Conservation (phyloP, 2,113 vertebrate species). For the Hemibagrus wyckioides region DNA sequence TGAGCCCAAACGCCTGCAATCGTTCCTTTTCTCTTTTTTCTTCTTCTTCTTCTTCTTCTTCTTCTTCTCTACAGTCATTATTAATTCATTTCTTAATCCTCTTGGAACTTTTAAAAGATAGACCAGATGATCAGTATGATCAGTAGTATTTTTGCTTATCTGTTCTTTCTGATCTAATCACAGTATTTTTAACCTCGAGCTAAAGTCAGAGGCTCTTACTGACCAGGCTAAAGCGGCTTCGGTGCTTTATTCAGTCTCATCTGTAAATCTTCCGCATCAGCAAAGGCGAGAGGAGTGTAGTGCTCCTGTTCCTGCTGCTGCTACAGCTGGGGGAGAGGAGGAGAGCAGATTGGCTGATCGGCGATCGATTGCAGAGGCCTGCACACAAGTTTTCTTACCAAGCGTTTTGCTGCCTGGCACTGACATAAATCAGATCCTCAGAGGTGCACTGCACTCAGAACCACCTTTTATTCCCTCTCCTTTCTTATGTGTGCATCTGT, state of each 20-base stretch:
- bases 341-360: constrained; percentile 32
- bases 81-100: constrained; percentile 40
- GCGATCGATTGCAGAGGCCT: constrained; percentile 53
- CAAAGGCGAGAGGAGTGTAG: not conserved
- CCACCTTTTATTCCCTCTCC: constrained; percentile 1
- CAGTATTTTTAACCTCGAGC: not conserved
- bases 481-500: not conserved
- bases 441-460: constrained; percentile 36
- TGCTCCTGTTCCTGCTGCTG: constrained; percentile 5
- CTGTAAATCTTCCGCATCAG: constrained; percentile 19
- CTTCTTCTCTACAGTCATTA: not conserved
- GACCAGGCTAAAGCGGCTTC: not conserved
- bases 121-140: constrained; percentile 9
- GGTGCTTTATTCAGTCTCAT: not conserved
- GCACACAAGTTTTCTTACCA: constrained; percentile 43
- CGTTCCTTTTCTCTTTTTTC: not conserved
- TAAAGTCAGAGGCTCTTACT: constrained; percentile 6
- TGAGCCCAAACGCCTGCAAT: constrained; percentile 3
- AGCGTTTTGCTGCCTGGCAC: constrained; percentile 33
- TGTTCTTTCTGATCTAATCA: constrained; percentile 19
- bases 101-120: not conserved
- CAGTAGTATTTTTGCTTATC: not conserved
- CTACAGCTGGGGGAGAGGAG: not conserved
- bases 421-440: constrained; percentile 51
- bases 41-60: not conserved